Percentiles rank a stretch among this genome's conserved stretches.
Conservation (phyloP, 2,888 invertebrate genomes). For the Cerceris rybyensis region DNA sequence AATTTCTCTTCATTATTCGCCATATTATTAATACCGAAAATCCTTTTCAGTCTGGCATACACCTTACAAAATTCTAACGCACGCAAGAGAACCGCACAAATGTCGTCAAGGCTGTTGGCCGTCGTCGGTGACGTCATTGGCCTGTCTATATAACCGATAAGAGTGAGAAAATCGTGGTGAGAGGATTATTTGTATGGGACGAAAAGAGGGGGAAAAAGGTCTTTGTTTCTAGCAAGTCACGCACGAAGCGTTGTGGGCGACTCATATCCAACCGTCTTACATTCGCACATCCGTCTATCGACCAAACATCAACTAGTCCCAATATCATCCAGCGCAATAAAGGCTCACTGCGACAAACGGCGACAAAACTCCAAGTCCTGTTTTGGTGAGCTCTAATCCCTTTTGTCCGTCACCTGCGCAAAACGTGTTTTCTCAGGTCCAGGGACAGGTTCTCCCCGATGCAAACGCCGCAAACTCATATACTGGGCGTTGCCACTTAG, state of each 20-base stretch:
- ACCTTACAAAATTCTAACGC: slow-evolving; percentile 69
- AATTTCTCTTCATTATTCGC: slow-evolving; percentile 45
- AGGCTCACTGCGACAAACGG: slow-evolving; percentile 49
- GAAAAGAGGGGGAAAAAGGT: slow-evolving; percentile 53
- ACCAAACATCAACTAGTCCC: slow-evolving; percentile 56
- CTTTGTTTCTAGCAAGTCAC: slow-evolving; percentile 73
- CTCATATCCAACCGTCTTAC: slow-evolving; percentile 57
- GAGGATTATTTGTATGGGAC: slow-evolving; percentile 57
- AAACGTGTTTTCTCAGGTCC: slow-evolving; percentile 62
- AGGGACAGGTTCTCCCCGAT: slow-evolving; percentile 37
- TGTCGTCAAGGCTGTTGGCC: slow-evolving; percentile 53
- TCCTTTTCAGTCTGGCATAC: slow-evolving; percentile 77
- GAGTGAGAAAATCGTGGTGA: slow-evolving; percentile 51
- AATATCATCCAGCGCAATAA: slow-evolving; percentile 43
- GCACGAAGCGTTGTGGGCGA: slow-evolving; percentile 52
- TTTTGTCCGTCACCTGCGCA: slow-evolving; percentile 57
- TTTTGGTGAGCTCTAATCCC: slow-evolving; percentile 65
- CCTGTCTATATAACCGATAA: slow-evolving; percentile 47
- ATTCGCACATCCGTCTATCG: slow-evolving; percentile 66
- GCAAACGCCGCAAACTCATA: slow-evolving; percentile 19
- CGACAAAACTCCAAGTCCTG: slow-evolving; percentile 47
- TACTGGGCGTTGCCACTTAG: slow-evolving; percentile 21
- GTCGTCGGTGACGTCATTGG: slow-evolving; percentile 51
- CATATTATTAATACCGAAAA: slow-evolving; percentile 76
- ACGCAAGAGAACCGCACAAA: slow-evolving; percentile 50